Base-by-base conservation (phyloP, 2,797 vertebrate genomes). In the Spinus olivaceus region DNA sequence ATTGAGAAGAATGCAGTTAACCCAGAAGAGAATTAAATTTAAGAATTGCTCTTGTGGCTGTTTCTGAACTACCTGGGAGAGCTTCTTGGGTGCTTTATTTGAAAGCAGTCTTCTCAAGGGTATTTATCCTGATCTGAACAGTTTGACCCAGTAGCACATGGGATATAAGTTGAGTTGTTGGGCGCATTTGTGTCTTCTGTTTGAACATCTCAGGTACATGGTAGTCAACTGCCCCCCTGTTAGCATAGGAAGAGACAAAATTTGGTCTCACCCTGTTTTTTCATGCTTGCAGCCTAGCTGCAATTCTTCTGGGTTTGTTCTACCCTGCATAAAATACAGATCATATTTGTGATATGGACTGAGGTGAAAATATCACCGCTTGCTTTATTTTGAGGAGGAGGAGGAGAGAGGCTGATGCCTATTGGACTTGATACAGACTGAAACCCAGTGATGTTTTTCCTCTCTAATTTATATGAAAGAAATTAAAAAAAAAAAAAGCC, bases 1-100 rank as follows among this genome's bases (percentile, higher is more conserved):
- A 77, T 65, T 1, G 20, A 85, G 71, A 27, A 90, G 57, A 82
- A 85, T 70, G 53, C 61, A 91, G 63, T 73, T 93, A 88, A 69
- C 42, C 18, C 27, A 53, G 64, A 59, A 90, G 79, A 92, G 21
- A 81, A 74, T 74, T 57, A 39, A 42, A 5, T 79, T 80, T 91
- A 82, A 77, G 77, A 86, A 90, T 64, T 42, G 33, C 46, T 88
- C 61, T 59, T 64, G 56, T 57, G 30, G 79, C 19, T 51, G 24
- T 67, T 90, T 61, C 24, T 41, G 81, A 91, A 77, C n/a, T 90
- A 86, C 49, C 63, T 84, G 67, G 88, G 57, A 73, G 28, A 81
- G 41, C 64, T 72, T 51, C 73, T 73, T 95, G 42, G 19, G n/a
- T 8, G 2, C 44, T 94, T 91, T 50, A 81, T 50, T 42, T 92